Base-by-base conservation (phyloP, 2,113 vertebrate species). In the Sturnus vulgaris region DNA sequence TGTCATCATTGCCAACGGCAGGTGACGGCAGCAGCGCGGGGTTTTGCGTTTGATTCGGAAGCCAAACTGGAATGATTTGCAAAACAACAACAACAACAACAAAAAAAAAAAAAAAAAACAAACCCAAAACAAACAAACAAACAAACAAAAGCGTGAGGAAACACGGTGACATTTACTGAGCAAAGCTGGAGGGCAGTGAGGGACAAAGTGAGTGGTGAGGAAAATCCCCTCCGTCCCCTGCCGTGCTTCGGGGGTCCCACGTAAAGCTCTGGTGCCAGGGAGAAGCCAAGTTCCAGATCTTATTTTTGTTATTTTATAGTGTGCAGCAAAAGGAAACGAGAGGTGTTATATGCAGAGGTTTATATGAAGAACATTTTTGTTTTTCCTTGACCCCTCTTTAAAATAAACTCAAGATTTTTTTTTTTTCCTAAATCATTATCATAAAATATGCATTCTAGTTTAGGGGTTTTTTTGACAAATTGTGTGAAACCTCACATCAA, bases 1-100 rank as follows among this genome's bases (percentile, higher is more conserved):
- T 1, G 99, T 99, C 63, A 99, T 99, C 68, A 99, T 99, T 83
- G 98, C 98, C 78, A 99, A 98, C 14, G 98, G 99, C 88, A 99
- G 99, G 98, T 99, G 98, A 99, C 98, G 65, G 63, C 21, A 73
- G 56, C 40, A 15, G 33, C 6, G 31, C 61, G 30, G 63, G 60
- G 79, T n/a, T 83, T 46, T 35, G 30, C 4, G 21, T 25, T 64
- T 28, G 19, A 49, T 66, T 27, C 39, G 94, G 91, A 64, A 96
- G 68, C 49, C 86, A 90, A 91, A 93, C 68, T 68, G 70, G 33
- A 70, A 94, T 16, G 50, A 90, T 96, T 93, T 82, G 91, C 70
- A 5, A 15, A 33, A 8, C 27, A 33, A 9, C 39, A 9, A 16
- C 16, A 30, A 21, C 2, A 21, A n/a, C 16, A 30, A 14, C 37